Percentiles rank a stretch among this genome's conserved stretches.
Evolutionary conservation across 2,113 vertebrate genomes (phyloP).

Genomic region (Dipodomys stephensi): DNA sequence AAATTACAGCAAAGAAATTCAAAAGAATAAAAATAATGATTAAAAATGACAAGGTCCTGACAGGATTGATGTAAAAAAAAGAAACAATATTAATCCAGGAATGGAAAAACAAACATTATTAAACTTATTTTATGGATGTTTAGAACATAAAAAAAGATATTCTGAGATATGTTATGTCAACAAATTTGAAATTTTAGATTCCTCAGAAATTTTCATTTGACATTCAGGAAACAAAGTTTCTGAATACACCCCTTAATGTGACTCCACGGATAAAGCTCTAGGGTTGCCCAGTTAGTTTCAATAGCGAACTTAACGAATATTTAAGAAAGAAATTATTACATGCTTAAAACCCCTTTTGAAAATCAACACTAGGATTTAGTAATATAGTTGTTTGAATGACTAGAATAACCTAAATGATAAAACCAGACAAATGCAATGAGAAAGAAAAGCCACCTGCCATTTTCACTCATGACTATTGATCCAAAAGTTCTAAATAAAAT

Average conservation of each 20-base stretch:
- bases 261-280: neutral
- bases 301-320: neutral
- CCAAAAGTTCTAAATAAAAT: conserved; percentile 46
- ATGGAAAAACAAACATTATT: neutral
- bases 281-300: neutral
- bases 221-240: neutral
- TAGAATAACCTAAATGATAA: conserved; percentile 11
- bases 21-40: neutral
- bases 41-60: neutral
- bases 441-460: conserved; percentile 3
- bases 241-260: neutral
- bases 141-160: neutral
- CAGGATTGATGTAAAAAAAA: neutral
- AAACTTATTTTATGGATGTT: neutral
- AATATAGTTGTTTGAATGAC: neutral
- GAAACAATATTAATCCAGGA: neutral
- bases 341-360: conserved; percentile 7
- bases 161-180: neutral
- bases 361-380: neutral
- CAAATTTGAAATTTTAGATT: neutral
- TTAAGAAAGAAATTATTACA: conserved; percentile 55
- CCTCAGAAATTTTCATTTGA: neutral
- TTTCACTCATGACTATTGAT: neutral
- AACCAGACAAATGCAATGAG: neutral
- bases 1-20: conserved; percentile 13